phyloP scores from a whole-genome alignment of 2,113 vertebrate genomes.

The Dermatemys mawii region DNA sequence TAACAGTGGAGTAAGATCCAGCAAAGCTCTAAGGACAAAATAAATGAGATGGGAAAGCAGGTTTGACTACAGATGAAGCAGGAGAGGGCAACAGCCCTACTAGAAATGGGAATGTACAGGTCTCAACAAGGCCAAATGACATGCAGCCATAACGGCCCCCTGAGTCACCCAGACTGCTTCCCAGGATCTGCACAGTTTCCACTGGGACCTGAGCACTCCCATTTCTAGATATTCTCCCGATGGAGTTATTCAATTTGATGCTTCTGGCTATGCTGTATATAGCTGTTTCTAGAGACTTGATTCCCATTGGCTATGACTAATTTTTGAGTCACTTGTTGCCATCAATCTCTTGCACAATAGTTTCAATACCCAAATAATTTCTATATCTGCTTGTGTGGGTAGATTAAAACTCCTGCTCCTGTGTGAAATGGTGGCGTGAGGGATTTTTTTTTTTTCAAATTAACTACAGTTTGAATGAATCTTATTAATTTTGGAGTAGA shows the following conservation, averaged over 20 bases:
- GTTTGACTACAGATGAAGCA: fast-evolving
- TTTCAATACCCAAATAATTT: background rate
- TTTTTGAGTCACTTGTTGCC: background rate
- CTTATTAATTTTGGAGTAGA: background rate
- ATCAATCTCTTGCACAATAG: background rate
- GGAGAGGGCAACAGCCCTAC: background rate
- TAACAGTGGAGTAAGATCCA: background rate
- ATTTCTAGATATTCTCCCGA: background rate
- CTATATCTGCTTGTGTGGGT: background rate
- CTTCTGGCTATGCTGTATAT: background rate
- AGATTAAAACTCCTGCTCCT: background rate
- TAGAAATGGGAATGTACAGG: background rate
- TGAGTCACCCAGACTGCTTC: background rate
- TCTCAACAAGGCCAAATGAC: background rate
- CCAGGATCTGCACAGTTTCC: background rate
- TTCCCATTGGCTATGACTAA: background rate
- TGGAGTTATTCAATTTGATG: background rate
- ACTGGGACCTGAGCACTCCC: fast-evolving
- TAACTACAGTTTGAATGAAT: background rate
- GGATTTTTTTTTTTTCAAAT: background rate
- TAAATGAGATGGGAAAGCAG: background rate
- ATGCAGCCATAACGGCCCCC: background rate
- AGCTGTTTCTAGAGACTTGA: background rate
- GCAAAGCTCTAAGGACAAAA: background rate
- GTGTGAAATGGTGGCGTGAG: background rate